A percentile compares a stretch with the other conserved stretches of the same genome.
Conservation (phyloP, 2,797 vertebrate species). For the Percopsis omiscomaycus region DNA sequence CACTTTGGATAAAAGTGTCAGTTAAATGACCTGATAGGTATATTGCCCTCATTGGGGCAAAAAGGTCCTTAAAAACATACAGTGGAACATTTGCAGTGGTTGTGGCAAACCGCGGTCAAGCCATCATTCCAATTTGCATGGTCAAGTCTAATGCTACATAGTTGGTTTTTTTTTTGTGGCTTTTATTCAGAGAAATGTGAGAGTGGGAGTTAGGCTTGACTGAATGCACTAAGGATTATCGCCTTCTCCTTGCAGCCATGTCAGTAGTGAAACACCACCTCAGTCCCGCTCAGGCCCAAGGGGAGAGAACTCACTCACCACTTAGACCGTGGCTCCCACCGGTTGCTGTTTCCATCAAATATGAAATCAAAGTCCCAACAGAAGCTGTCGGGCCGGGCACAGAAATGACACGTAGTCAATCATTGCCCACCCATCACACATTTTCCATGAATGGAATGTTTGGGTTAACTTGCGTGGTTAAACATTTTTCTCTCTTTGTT, state of each 20-base stretch:
- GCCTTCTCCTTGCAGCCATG: conserved; percentile 1
- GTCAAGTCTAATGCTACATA: too few species aligned
- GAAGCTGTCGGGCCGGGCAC: not conserved
- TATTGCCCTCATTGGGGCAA: too few species aligned
- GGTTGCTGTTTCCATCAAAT: not conserved
- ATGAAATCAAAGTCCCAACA: not conserved
- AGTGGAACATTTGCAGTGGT: too few species aligned
- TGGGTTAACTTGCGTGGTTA: conserved; percentile 15
- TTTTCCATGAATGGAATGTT: conserved; percentile 10
- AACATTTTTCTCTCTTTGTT: conserved; percentile 12
- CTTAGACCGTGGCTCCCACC: not conserved
- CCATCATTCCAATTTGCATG: too few species aligned
- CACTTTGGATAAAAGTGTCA: too few species aligned
- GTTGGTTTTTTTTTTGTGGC: not conserved
- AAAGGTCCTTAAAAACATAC: too few species aligned
- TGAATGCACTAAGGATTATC: too few species aligned
- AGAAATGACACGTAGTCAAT: conserved; percentile 12
- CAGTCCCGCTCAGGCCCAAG: not conserved
- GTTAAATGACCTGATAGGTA: too few species aligned
- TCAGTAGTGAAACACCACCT: not conserved
- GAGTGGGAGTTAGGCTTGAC: too few species aligned
- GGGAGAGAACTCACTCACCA: not conserved
- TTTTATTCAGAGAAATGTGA: not conserved
- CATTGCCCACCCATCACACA: conserved; percentile 3
- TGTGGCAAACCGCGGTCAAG: too few species aligned